Conservation (phyloP, 64 coral and sea anemone genomes). For the Pachyseris speciosa region DNA sequence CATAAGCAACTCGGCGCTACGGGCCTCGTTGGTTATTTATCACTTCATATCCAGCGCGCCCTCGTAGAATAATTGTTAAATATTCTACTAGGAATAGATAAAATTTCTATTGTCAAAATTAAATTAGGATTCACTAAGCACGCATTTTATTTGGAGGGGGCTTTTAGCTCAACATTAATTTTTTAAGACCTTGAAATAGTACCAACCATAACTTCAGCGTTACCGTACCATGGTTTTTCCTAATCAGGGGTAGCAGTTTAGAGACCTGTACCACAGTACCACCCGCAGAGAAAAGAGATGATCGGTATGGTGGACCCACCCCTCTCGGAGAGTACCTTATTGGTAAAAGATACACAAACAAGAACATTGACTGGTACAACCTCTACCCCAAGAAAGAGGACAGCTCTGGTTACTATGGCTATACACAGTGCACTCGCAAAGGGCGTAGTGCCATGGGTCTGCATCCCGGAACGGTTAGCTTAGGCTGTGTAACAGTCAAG, state of each 20-base stretch:
- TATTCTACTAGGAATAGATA: no score
- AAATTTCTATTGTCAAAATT: no score
- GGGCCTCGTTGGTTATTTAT: no score
- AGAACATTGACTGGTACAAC: slow-evolving; percentile 64
- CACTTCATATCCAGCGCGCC: no score
- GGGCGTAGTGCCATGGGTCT: slow-evolving; percentile 52
- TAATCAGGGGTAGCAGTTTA: background rate
- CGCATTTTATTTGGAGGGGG: no score
- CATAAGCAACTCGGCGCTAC: no score
- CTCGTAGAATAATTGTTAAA: no score
- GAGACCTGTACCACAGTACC: background rate
- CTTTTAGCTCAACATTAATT: no score
- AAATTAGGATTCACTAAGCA: no score
- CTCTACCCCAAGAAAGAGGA: slow-evolving; percentile 74
- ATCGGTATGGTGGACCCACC: background rate
- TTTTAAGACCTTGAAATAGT: no score
- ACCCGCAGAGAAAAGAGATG: background rate
- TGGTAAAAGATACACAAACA: background rate
- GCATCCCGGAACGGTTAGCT: slow-evolving; percentile 16
- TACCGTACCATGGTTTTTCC: background rate
- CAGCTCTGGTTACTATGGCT: slow-evolving; percentile 79
- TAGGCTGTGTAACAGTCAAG: slow-evolving; percentile 67
- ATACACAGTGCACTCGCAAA: background rate
- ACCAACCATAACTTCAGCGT: no score
- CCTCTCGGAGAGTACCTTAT: slow-evolving; percentile 6